phyloP scores from a whole-genome alignment of 2,888 invertebrate genomes.

The Physocephala rufipes region DNA sequence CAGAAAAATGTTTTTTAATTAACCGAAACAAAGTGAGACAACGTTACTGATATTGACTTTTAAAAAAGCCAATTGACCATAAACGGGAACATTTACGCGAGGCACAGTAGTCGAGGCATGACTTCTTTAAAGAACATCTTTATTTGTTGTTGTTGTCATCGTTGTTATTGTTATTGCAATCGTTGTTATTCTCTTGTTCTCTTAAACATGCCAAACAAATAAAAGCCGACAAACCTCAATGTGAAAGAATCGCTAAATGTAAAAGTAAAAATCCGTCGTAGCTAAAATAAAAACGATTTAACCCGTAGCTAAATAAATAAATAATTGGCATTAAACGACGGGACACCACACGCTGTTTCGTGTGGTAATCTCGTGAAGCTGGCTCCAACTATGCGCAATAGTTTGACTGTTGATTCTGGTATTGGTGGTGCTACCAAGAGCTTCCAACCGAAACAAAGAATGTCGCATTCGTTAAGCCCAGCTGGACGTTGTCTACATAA shows the following conservation, averaged over 20 bases:
- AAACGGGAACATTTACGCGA: slow-evolving; percentile 17
- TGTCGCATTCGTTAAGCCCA: slow-evolving; percentile 48
- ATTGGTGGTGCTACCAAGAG: background rate
- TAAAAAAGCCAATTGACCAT: slow-evolving; percentile 1
- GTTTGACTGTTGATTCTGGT: too few relatives aligned
- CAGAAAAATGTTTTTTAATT: slow-evolving; percentile 30
- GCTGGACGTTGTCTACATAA: slow-evolving; percentile 63
- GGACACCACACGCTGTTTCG: slow-evolving; percentile 55
- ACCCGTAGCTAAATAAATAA: slow-evolving; percentile 46
- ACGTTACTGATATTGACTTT: slow-evolving; percentile 15
- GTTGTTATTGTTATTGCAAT: slow-evolving; percentile 14
- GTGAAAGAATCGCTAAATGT: slow-evolving; percentile 4
- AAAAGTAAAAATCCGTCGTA: slow-evolving; percentile 13
- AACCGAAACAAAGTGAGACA: slow-evolving; percentile 28
- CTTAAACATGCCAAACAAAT: background rate
- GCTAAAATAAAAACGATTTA: slow-evolving; percentile 15
- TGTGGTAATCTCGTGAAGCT: background rate
- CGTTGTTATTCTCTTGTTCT: slow-evolving; percentile 9
- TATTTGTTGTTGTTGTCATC: slow-evolving; percentile 17
- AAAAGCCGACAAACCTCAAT: background rate
- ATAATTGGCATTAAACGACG: slow-evolving; percentile 63
- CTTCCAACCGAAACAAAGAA: slow-evolving; percentile 16
- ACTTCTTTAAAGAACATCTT: slow-evolving; percentile 13
- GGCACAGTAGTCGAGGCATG: slow-evolving; percentile 25
- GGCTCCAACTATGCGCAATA: too few relatives aligned